Conservation (phyloP, 1,140 invertebrate genomes). For the Matsumurasca onukii region DNA sequence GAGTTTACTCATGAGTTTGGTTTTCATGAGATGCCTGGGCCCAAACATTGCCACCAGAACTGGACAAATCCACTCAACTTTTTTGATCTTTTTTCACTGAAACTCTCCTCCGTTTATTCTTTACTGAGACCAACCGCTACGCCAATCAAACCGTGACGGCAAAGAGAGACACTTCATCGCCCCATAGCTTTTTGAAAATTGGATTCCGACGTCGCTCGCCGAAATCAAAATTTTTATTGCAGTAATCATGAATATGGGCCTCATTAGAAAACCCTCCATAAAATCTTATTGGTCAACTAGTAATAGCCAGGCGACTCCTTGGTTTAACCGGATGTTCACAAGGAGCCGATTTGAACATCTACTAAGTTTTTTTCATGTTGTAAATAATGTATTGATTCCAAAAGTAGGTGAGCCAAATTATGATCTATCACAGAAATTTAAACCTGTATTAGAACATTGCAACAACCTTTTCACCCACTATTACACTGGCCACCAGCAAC, state of each 20-base stretch:
- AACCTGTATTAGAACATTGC: slow-evolving; percentile 1
- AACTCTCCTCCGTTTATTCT: background rate
- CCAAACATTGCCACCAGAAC: background rate
- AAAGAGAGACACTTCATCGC: background rate
- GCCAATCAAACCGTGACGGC: background rate
- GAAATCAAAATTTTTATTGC: slow-evolving; percentile 9
- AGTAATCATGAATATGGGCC: slow-evolving; percentile 14
- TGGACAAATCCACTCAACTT: background rate
- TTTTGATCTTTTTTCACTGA: slow-evolving; percentile 18
- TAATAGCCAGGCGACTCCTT: background rate
- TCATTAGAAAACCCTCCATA: slow-evolving; percentile 10
- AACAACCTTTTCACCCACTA: slow-evolving; percentile 2
- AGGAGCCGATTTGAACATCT: background rate
- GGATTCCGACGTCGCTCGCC: background rate
- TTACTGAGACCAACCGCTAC: slow-evolving; percentile 4
- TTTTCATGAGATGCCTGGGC: background rate
- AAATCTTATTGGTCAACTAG: background rate
- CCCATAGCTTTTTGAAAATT: background rate
- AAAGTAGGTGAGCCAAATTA: background rate
- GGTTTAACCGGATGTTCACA: slow-evolving; percentile 1
- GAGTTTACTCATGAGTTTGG: background rate
- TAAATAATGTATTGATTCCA: background rate
- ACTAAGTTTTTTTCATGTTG: slow-evolving; percentile 14
- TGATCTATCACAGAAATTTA: background rate
- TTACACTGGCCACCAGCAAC: slow-evolving; percentile 1